phyloP scores from a whole-genome alignment of 2,888 invertebrate species.

The Camponotus fellah region DNA sequence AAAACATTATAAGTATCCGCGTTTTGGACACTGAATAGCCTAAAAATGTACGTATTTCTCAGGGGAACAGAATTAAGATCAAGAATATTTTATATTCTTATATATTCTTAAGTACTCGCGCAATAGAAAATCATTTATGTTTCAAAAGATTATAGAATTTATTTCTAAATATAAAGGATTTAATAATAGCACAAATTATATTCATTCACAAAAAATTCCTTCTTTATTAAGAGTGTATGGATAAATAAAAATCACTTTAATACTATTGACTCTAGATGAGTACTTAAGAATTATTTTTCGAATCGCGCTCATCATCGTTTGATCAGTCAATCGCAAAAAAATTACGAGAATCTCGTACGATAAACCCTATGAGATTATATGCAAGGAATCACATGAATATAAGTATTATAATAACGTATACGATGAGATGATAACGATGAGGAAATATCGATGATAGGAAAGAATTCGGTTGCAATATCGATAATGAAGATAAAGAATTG shows the following conservation, averaged over 20 bases:
- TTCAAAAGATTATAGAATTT: background rate
- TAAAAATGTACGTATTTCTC: background rate
- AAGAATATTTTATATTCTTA: background rate
- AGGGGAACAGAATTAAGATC: background rate
- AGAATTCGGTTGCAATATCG: background rate
- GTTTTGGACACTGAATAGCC: background rate
- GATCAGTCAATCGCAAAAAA: background rate
- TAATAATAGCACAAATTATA: background rate
- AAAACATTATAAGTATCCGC: conserved; percentile 4
- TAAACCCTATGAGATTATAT: background rate
- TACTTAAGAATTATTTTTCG: conserved; percentile 7
- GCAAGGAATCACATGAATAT: background rate
- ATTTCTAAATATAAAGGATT: background rate
- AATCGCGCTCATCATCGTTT: background rate
- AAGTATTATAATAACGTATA: background rate
- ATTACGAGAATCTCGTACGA: background rate
- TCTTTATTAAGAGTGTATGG: background rate
- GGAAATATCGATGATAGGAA: background rate
- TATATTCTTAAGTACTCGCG: background rate
- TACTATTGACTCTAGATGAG: background rate
- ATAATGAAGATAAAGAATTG: background rate
- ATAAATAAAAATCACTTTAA: background rate
- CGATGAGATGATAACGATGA: background rate
- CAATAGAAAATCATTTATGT: background rate
- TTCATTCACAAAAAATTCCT: background rate